Conservation (phyloP, 2,797 vertebrate genomes). For the Chromis chromis region DNA sequence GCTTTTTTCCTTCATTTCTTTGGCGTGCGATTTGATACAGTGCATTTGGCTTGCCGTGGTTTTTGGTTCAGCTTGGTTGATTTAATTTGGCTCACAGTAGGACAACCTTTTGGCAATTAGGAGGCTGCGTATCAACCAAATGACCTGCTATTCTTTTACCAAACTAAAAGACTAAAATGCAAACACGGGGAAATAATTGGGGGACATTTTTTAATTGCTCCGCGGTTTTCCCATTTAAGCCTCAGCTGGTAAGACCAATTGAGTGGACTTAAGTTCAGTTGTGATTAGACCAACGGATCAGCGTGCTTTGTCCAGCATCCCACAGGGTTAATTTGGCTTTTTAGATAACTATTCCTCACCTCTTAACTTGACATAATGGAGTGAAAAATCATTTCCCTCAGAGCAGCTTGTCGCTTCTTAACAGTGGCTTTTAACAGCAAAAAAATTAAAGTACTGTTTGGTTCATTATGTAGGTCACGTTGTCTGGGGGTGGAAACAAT, state of each 20-base stretch:
- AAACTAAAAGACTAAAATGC: conserved; percentile 27
- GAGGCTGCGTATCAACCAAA: conserved; percentile 42
- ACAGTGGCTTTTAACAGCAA: conserved; percentile 2
- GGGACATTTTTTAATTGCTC: conserved; percentile 14
- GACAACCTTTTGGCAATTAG: conserved; percentile 52
- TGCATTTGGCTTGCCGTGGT: conserved; percentile 20
- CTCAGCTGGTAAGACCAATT: conserved; percentile 22
- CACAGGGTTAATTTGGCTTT: conserved; percentile 43
- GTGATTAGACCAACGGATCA: conserved; percentile 36
- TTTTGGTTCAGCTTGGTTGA: conserved; percentile 49
- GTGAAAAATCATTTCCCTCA: conserved; percentile 15
- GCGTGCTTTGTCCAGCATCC: conserved; percentile 11
- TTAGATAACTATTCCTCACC: conserved; percentile 33
- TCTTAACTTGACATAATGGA: conserved; percentile 39
- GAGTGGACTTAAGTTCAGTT: conserved; percentile 29
- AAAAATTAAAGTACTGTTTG: neutral
- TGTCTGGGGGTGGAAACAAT: neutral
- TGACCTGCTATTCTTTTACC: conserved; percentile 37
- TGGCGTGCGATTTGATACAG: conserved; percentile 38
- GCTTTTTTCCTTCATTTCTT: conserved; percentile 25
- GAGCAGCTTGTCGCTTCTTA: neutral
- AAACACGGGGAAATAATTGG: conserved; percentile 33
- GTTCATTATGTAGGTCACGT: neutral
- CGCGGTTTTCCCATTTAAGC: conserved; percentile 32
- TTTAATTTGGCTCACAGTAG: conserved; percentile 56